Percentiles rank a stretch among this genome's conserved stretches.
These are phyloP conservation scores for Bombylius discolor DNA, from an alignment of 2,888 invertebrate species.

Conservation along the genomic window DNA sequence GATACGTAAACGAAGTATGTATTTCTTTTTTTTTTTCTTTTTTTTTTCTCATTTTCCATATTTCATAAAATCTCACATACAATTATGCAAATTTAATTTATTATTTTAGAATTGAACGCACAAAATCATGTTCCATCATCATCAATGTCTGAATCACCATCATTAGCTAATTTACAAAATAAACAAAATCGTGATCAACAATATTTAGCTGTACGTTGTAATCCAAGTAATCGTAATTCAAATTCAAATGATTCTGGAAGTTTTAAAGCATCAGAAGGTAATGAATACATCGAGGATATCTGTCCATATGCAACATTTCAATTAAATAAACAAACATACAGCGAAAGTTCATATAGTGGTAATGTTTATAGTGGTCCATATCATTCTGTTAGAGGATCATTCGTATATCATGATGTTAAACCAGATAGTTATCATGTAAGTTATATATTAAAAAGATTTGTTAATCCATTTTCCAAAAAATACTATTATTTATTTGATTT, in stretches of 20 bases:
- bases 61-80: not conserved
- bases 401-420: constrained; percentile 82
- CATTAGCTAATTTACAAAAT: constrained; percentile 65
- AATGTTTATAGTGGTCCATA: constrained; percentile 79
- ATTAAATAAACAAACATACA: constrained; percentile 71
- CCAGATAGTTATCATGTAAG: constrained; percentile 39
- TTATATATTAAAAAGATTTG: not conserved
- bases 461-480: not conserved
- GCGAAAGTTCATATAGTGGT: constrained; percentile 82
- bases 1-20: constrained; percentile 56
- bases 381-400: constrained; percentile 72
- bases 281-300: constrained; percentile 83
- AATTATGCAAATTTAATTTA: too few relatives aligned
- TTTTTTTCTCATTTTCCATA: not conserved
- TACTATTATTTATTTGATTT: constrained; percentile 16
- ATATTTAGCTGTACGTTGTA: constrained; percentile 56
- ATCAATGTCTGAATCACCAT: constrained; percentile 59
- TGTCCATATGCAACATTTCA: constrained; percentile 90
- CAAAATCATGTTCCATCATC: constrained; percentile 36
- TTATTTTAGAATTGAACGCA: constrained; percentile 35
- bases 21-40: too few relatives aligned
- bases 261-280: constrained; percentile 38
- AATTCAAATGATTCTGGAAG: constrained; percentile 43
- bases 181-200: constrained; percentile 68
- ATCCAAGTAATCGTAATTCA: constrained; percentile 38